Base-by-base conservation (phyloP, 2,113 vertebrate species). In the Cisticola juncidis region DNA sequence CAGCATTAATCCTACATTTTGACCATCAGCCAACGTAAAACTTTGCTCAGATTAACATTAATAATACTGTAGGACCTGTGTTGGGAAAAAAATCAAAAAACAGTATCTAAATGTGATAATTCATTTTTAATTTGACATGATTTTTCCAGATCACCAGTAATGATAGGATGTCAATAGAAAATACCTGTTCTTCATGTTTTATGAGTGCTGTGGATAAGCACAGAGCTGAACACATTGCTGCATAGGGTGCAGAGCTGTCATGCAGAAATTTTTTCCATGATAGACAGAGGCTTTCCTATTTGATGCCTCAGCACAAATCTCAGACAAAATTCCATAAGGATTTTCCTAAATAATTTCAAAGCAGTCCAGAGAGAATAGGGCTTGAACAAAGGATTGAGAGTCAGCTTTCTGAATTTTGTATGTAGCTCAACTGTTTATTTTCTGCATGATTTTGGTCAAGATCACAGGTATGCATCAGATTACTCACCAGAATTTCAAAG, bases 1-100 rank as follows among this genome's bases (percentile, higher is more conserved):
- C 64, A 73, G 47, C 33, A 50, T 87, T 93, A 95, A 97, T 95
- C 81, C 65, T 71, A 51, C 33, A 78, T 91, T 95, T 96, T 97
- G 92, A 77, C n/a, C 28, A 81, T 45, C 18, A 72, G 86, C 93
- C 86, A 96, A 51, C 53, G 45, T 90, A 83, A 85, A 95, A 86
- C 14, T 84, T 85, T 53, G 33, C 54, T 92, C 62, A 78, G 57
- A 71, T 91, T 73, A 92, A 87, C 42, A 56, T 72, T 82, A 85
- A 42, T 76, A 86, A 58, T 73, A 74, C 31, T 64, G 36, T 68
- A 31, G 11, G 25, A 42, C 21, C 38, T 82, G 24, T 47, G 8
- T 44, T 56, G 24, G 58, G 54, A 88, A 77, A 15, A 82, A 84
- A 88, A 69, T 51, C 21, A 22, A 1, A 26, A 78, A 79, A 13